Base-by-base conservation (phyloP, 2,888 invertebrate species). In the Gnatocerus cornutus region DNA sequence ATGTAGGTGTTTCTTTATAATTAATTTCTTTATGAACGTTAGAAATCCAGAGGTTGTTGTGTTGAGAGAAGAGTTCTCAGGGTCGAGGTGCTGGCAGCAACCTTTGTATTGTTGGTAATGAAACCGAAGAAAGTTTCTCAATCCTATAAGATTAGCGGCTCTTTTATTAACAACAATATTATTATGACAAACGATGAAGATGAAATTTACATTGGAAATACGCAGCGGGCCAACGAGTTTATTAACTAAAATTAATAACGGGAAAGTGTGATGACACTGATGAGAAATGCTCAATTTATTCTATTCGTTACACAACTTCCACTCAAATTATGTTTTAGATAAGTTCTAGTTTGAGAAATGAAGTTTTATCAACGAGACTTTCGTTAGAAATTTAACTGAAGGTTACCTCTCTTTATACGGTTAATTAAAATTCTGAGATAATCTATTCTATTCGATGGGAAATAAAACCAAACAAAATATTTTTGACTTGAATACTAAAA, bases 111-210 rank as follows among this genome's bases (percentile, higher is more conserved):
- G 63, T 53, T 37, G 59, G 33, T 66, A 59, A 66, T 59, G 59
- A 58, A 58, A 56, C 21, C 43, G 59, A 66, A 66, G 66, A 66
- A 66, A 66, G 66, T 66, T 59, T 12, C 65, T 29, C 43, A 41
- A 33, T 33, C 7, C 2, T 7, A n/a, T n/a, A n/a, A n/a, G 2
- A n/a, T 33, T n/a, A 33, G 7, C 33, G 7, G 9, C 9, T 7
- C 33, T 33, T 33, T 33, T 7, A 33, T 33, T 33, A 33, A 33
- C 33, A 33, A 33, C n/a, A n/a, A 21, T 21, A 21, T 21, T 33
- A 33, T 4, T 4, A n/a, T 33, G 33, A 33, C 33, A 33, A 33
- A n/a, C 6, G 7, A n/a, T 7, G 33, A n/a, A 33, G n/a, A n/a
- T n/a, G 7, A 33, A 33, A 33, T 33, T 33, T 7, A n/a, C 33